Evolutionary conservation across 1,140 invertebrate species (phyloP).

Genomic region (Wasmannia auropunctata): DNA sequence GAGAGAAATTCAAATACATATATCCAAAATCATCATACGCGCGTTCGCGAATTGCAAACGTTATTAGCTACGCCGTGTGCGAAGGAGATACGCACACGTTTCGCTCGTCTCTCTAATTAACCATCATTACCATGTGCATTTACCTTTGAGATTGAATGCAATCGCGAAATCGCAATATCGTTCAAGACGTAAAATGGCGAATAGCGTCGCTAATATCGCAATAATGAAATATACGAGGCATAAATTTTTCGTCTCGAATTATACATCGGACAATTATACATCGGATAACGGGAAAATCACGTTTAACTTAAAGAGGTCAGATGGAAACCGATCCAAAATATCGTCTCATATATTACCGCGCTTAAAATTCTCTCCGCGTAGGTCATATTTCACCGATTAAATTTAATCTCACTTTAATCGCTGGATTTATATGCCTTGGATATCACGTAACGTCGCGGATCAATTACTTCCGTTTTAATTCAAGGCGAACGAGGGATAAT

Average conservation of each 20-base stretch:
- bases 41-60: background rate
- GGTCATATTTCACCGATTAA: background rate
- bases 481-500: background rate
- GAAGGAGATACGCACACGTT: background rate
- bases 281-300: background rate
- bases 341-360: conserved; percentile 9
- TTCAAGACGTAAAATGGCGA: background rate
- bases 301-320: background rate
- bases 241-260: background rate
- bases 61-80: background rate
- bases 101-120: background rate
- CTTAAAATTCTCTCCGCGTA: background rate
- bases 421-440: conserved; percentile 19
- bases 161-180: background rate
- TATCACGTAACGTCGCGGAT: background rate
- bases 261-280: background rate
- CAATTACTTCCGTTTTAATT: conserved; percentile 1
- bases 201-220: background rate
- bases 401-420: background rate
- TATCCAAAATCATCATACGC: background rate
- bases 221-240: background rate
- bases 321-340: background rate
- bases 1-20: too few relatives aligned
- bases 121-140: background rate
- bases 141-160: background rate